These are phyloP conservation scores for Rana temporaria DNA, from an alignment of 2,113 vertebrate species.

Conservation along the genomic window DNA sequence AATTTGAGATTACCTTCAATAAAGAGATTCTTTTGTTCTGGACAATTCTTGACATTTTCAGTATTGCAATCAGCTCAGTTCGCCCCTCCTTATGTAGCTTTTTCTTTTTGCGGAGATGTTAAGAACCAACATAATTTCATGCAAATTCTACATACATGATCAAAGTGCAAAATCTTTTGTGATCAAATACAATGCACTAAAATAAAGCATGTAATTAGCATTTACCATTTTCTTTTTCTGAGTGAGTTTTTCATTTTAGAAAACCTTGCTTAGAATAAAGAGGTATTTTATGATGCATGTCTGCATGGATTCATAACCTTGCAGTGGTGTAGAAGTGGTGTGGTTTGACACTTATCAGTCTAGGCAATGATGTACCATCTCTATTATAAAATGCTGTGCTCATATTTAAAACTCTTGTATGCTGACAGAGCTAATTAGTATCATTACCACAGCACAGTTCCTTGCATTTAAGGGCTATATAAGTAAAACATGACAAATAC, in stretches of 20 bases:
- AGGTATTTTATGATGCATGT: too few relatives aligned
- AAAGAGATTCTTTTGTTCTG: conserved; percentile 29
- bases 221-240: conserved; percentile 4
- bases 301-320: too few relatives aligned
- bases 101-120: conserved; percentile 18
- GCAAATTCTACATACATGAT: conserved; percentile 36
- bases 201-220: neutral
- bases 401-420: too few relatives aligned
- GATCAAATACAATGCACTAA: conserved; percentile 34
- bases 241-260: conserved; percentile 8
- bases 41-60: conserved; percentile 46
- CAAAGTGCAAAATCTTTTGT: conserved; percentile 17
- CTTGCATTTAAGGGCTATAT: too few relatives aligned
- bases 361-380: too few relatives aligned
- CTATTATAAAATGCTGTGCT: too few relatives aligned
- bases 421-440: too few relatives aligned
- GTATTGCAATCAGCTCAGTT: conserved; percentile 17
- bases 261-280: neutral
- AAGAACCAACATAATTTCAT: conserved; percentile 28
- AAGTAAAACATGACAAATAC: too few relatives aligned
- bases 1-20: conserved; percentile 43
- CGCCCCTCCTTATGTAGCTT: conserved; percentile 10
- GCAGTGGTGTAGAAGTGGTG: too few relatives aligned
- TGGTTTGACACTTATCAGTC: too few relatives aligned
- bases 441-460: too few relatives aligned